phyloP scores from a whole-genome alignment of 2,797 vertebrate genomes.

The Acipenser oxyrinchus region DNA sequence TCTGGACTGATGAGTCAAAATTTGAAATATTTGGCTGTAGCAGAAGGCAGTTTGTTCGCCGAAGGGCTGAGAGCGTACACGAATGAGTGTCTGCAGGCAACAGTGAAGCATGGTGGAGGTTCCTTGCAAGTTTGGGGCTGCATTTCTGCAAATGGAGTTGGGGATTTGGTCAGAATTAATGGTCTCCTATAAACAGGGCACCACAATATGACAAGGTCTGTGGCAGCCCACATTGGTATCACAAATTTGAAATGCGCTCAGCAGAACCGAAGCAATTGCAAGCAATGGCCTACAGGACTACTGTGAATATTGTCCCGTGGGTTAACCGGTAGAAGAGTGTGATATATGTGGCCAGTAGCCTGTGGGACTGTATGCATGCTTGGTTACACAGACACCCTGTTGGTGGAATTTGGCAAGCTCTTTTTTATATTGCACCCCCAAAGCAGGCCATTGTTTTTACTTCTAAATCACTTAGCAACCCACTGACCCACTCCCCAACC shows the following conservation, averaged over 20 bases:
- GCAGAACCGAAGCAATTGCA: conserved; percentile 64
- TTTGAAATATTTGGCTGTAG: no score
- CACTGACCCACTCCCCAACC: not conserved
- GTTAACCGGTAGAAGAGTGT: conserved; percentile 55
- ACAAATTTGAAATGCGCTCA: conserved; percentile 63
- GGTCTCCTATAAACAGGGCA: no score
- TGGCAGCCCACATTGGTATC: conserved; percentile 45
- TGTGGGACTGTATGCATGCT: conserved; percentile 49
- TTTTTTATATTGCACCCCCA: not conserved
- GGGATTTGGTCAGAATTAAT: no score
- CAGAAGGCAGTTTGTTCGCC: no score
- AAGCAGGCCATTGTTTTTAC: not conserved
- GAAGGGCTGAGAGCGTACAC: no score
- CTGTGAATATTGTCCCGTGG: conserved; percentile 35
- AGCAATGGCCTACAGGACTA: conserved; percentile 41
- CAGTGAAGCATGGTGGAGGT: no score
- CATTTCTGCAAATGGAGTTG: no score
- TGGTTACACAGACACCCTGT: conserved; percentile 71
- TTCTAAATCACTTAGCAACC: no score
- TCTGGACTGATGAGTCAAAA: no score
- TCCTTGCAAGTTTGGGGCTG: no score
- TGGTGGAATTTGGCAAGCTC: conserved; percentile 35
- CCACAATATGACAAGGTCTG: conserved; percentile 15
- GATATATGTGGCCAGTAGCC: conserved; percentile 59
- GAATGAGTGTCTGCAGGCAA: no score